Base-by-base conservation (phyloP, 2,888 invertebrate genomes). In the Xiphydria camelus region DNA sequence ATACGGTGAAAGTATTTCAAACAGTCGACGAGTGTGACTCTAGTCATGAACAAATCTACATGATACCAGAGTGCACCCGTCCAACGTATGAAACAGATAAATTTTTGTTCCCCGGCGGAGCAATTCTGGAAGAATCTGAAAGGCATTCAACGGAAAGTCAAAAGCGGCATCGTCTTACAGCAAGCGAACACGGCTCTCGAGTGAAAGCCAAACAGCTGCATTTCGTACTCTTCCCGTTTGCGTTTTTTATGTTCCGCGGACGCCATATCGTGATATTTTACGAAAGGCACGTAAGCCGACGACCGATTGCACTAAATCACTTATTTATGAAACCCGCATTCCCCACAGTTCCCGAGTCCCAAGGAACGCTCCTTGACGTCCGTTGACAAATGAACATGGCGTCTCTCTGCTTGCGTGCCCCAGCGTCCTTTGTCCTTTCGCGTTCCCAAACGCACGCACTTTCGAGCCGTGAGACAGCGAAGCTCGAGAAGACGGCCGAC, bases 21-120 rank as follows among this genome's bases (percentile, higher is more conserved):
- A 59, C 65, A 53, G 49, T 68, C 68, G 70, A 70, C 68, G 71
- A 70, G 70, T 70, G 71, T 70, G 61, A 66, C 71, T 70, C 70
- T 70, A 70, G 70, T 70, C 70, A 70, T 70, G 70, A 70, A 58
- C 48, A 45, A 58, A 57, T 54, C 45, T 37, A 66, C 70, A 70
- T 70, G 71, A 71, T 57, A 68, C 70, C 47, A 71, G 68, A 68
- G 68, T 59, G 49, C 71, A 70, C 68, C 55, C 71, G 60, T 60
- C 67, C 68, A 60, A 50, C 65, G 63, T 58, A 55, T 40, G 47
- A 52, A 59, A 64, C 45, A 34, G 26, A 29, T 9, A 18, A 32
- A 14, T 2, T 25, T 14, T 6, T 14, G 31, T 14, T 29, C n/a
- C n/a, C n/a, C 35, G 31, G 22, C 29, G 25, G 17, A 36, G 42